A percentile compares a stretch with the other conserved stretches of the same genome.
Conservation (phyloP, 2,113 vertebrate species). For the Anhinga anhinga region DNA sequence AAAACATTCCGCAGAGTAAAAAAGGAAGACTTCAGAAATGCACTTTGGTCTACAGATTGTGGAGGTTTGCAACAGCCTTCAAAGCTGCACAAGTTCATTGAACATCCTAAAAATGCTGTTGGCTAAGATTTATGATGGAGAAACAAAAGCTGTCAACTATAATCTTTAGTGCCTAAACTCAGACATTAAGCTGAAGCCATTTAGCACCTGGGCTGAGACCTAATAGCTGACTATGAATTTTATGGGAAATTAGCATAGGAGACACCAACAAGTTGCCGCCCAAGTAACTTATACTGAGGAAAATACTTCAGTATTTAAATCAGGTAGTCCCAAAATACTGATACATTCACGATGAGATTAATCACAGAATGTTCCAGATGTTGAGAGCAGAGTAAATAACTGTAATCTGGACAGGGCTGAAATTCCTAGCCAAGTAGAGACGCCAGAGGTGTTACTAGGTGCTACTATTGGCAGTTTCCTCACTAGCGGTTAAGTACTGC, state of each 20-base stretch:
- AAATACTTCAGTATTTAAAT: neutral
- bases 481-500: neutral
- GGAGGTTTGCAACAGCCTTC: neutral
- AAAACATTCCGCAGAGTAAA: rapidly evolving
- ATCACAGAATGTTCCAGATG: neutral
- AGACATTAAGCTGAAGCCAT: neutral
- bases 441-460: neutral
- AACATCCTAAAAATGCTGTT: neutral
- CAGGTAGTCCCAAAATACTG: neutral
- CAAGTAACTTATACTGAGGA: neutral
- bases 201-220: neutral
- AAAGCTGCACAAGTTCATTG: neutral
- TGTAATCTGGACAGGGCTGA: neutral
- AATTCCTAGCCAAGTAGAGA: neutral
- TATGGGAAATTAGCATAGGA: neutral
- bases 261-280: neutral
- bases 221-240: neutral
- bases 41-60: neutral
- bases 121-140: neutral
- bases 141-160: neutral
- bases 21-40: neutral
- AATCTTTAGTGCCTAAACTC: neutral
- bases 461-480: neutral
- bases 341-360: neutral
- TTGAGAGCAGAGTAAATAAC: neutral